Base-by-base conservation (phyloP, 1,140 invertebrate species). In the Drosophila malerkotliana region DNA sequence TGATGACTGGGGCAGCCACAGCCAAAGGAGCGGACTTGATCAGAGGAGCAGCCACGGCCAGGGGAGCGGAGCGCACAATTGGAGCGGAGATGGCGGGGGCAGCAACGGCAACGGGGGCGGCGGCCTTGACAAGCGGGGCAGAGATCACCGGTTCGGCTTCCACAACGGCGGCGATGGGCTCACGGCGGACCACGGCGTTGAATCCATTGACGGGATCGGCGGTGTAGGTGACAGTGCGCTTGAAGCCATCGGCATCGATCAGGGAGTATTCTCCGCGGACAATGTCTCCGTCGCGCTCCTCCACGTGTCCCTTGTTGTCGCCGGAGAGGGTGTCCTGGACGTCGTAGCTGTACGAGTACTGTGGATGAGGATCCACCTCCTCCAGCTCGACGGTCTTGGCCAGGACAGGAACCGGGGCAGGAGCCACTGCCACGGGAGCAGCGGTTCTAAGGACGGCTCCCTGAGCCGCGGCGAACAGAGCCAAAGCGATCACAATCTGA, bases 251-350 rank as follows among this genome's bases (percentile, higher is more conserved):
- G 28, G 83, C 74, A 59, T 92, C 92, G 53, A 92, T 72, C 45
- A 87, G 73, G 49, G 92, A 73, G 79, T 81, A 75, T 63, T 77
- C 72, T 21, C 74, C 89, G 44, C 90, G 91, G n/a, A 94, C 93
- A 3, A 92, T 80, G 64, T 94, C 94, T 14, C 94, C 94, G 24
- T 93, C 92, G 14, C 94, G 91, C 60, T 91, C 93, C 92, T 94
- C 94, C 78, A 93, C 91, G 62, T 94, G 93, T 14, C 91, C 91
- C 91, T 94, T 94, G 76, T 92, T 91, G 79, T 94, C 93, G 21
- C 94, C 93, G 34, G 92, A 94, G 66, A 92, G 83, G 0, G 92
- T 79, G 80, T 94, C 93, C 78, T 93, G 91, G 7, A 93, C 89
- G 48, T 91, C 91, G 63, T 93, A 93, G 39, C 84, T 92, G 80